Base-by-base conservation (phyloP, 2,888 invertebrate species). In the Nyleta sp. region DNA sequence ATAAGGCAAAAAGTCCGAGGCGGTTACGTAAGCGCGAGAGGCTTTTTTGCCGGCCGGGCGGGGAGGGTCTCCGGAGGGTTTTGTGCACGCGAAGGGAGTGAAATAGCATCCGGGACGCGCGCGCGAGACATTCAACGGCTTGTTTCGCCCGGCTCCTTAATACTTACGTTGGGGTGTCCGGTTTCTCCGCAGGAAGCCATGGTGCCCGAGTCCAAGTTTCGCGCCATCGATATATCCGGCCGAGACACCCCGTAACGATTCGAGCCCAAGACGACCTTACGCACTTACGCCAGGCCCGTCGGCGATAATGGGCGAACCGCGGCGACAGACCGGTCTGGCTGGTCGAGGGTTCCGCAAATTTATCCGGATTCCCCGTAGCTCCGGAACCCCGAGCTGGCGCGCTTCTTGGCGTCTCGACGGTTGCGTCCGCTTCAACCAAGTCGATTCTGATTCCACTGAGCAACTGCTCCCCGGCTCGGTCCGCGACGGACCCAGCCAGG, bases 141-240 rank as follows among this genome's bases (percentile, higher is more conserved):
- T 67, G 72, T 15, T 48, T 33, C 42, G 33, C 15, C 42, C 38
- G 42, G 53, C 70, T 75, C 75, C 79, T 75, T 62, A 65, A 79
- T 75, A 79, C 79, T 79, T 62, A 75, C 75, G 40, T 68, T 42
- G 35, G 44, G 75, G 75, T 79, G 60, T 79, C 75, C 68, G 72
- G 68, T 79, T 79, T 71, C 79, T 31, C 22, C 13, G 73, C 64
- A 75, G 72, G 79, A 79, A 79, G 79, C 79, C 75, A 75, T 75
- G 71, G 78, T 48, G 31, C 57, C 35, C 40, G 67, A 64, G 65
- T 28, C 48, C 35, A 72, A 70, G 62, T 60, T 53, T 68, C 55
- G 65, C 62, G 70, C 59, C 68, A 67, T 68, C 78, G 64, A 81
- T 78, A 78, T 76, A n/a, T n/a, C 68, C 80, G 74, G 77, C 50